phyloP scores from a whole-genome alignment of 2,797 vertebrate genomes.

The Sphenodon punctatus region DNA sequence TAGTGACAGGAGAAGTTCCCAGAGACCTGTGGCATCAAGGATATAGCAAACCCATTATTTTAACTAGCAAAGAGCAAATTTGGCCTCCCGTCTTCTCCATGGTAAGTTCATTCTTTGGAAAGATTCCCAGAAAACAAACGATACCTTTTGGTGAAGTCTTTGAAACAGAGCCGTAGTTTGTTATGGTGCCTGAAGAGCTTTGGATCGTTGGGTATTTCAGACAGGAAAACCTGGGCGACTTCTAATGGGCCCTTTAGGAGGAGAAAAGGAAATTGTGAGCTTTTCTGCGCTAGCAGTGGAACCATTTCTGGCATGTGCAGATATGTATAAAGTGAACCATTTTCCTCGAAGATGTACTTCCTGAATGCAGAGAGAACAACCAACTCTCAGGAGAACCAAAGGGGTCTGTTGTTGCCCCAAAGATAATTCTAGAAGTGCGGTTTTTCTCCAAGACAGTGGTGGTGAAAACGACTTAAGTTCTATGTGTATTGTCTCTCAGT shows the following conservation, averaged over 20 bases:
- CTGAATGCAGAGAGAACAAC: conserved; percentile 10
- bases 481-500: conserved; percentile 36
- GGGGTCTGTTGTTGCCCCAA: not conserved
- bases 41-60: not conserved
- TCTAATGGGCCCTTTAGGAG: conserved; percentile 91
- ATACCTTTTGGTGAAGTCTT: conserved; percentile 99
- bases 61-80: not conserved
- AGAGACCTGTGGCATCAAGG: not conserved
- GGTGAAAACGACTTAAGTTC: conserved; percentile 23
- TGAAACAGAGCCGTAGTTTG: conserved; percentile 97
- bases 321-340: not conserved
- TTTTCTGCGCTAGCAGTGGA: not conserved
- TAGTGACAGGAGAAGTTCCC: accelerated
- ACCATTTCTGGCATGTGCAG: not conserved
- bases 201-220: conserved; percentile 95
- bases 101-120: not conserved
- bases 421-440: conserved; percentile 8
- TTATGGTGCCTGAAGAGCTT: conserved; percentile 99
- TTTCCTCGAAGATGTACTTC: conserved; percentile 31
- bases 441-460: conserved; percentile 20
- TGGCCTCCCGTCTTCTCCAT: not conserved
- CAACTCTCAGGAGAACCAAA: not conserved
- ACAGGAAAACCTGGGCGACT: conserved; percentile 98
- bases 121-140: not conserved
- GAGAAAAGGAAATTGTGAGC: conserved; percentile 28